Percentiles rank a stretch among this genome's conserved stretches.
phyloP scores from a whole-genome alignment of 2,113 vertebrate species.

The Xenus cinereus region DNA sequence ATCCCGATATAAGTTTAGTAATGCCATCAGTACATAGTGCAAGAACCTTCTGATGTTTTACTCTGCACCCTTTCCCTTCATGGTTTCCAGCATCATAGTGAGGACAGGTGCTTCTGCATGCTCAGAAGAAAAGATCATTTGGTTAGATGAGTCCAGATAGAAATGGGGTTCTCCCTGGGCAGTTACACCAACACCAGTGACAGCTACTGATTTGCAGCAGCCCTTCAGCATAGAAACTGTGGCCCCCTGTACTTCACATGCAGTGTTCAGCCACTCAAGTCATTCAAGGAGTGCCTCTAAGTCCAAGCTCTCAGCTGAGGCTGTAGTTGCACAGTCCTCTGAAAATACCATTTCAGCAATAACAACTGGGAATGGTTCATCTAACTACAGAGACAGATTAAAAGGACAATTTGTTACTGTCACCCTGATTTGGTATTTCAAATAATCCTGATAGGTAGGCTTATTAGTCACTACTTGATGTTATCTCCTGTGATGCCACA shows the following conservation, averaged over 20 bases:
- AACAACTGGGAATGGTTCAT: accelerated
- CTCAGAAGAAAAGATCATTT: not conserved
- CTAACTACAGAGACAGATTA: not conserved
- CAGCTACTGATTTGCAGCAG: not conserved
- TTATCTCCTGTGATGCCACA: not conserved
- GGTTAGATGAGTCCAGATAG: not conserved
- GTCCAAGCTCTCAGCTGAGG: not conserved
- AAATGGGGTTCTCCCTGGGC: not conserved
- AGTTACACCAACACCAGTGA: not conserved
- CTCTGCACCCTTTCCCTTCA: not conserved
- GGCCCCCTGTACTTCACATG: accelerated
- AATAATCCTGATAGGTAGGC: not conserved
- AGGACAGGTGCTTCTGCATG: not conserved
- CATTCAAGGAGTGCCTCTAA: not conserved
- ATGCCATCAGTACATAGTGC: accelerated
- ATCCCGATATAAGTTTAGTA: not conserved
- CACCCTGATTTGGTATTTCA: not conserved
- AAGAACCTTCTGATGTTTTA: not conserved
- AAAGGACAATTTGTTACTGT: not conserved
- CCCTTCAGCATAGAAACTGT: not conserved
- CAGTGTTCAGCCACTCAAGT: not conserved
- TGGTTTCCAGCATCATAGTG: not conserved
- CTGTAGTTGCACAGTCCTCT: not conserved
- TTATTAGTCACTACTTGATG: not conserved
- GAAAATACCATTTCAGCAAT: not conserved